These are phyloP conservation scores for Hypanus sabinus DNA, from an alignment of 2,113 vertebrate genomes.

Conservation along the genomic window DNA sequence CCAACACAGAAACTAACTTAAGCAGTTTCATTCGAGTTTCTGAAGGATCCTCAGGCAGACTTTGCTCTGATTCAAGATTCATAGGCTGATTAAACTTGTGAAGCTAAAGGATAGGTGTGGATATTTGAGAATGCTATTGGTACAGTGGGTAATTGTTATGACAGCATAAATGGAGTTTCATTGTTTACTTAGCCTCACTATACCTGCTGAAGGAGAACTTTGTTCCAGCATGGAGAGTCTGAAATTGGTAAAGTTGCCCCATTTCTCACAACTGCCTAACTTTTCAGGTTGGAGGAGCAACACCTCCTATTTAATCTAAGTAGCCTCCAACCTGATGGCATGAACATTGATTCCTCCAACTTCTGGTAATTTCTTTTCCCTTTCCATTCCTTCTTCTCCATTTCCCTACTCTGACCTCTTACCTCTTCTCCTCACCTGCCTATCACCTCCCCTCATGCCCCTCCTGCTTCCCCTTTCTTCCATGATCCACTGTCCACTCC, in stretches of 20 bases:
- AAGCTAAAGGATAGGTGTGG: neutral
- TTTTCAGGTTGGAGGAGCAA: no score
- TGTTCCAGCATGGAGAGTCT: no score
- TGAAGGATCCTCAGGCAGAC: neutral
- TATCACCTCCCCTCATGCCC: no score
- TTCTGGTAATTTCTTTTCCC: no score
- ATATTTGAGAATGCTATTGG: neutral
- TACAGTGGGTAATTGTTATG: neutral
- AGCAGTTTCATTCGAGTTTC: neutral
- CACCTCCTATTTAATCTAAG: no score
- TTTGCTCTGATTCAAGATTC: neutral
- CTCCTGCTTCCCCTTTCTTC: no score
- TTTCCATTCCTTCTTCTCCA: no score
- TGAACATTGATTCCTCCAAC: no score
- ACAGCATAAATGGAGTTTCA: neutral
- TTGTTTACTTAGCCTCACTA: neutral
- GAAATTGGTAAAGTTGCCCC: neutral
- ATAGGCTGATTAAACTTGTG: neutral
- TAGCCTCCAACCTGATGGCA: no score
- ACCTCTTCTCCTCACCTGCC: no score
- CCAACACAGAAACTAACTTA: neutral
- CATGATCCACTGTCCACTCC: neutral
- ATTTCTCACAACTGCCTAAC: neutral
- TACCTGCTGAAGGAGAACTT: neutral
- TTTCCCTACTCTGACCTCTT: no score